Evolutionary conservation across 2,888 invertebrate genomes (phyloP).

Genomic region (Cinara cedri): DNA sequence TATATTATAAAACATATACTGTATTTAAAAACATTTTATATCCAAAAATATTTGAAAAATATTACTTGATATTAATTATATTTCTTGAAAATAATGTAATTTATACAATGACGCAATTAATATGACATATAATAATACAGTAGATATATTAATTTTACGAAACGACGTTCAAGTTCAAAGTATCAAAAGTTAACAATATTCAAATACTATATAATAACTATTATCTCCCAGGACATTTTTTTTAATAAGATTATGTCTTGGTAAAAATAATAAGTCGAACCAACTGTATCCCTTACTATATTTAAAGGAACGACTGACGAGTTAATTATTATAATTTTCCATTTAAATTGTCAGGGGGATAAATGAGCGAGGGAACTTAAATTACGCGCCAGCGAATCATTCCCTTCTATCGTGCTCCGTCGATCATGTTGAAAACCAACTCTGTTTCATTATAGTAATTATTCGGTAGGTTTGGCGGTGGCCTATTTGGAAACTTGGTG

Average conservation of each 20-base stretch:
- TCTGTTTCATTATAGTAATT: slow-evolving; percentile 33
- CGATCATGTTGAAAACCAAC: slow-evolving; percentile 41
- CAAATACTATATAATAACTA: background rate
- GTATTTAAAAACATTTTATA: no score
- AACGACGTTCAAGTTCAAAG: no score
- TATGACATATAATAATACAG: no score
- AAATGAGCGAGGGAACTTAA: background rate
- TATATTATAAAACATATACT: no score
- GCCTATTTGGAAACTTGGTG: slow-evolving; percentile 11
- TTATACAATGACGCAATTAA: no score
- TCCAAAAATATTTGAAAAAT: no score
- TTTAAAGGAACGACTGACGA: background rate
- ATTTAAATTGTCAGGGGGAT: slow-evolving; percentile 21
- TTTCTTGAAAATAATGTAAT: no score
- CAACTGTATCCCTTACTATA: background rate
- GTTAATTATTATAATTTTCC: slow-evolving; percentile 40
- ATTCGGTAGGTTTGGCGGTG: slow-evolving; percentile 17
- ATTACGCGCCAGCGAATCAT: slow-evolving; percentile 19
- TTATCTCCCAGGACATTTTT: background rate
- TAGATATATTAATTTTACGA: no score
- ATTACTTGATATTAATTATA: no score
- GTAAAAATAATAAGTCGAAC: background rate
- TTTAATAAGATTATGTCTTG: background rate
- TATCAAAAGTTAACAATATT: background rate
- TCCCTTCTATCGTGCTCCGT: slow-evolving; percentile 30